Evolutionary conservation across 2,113 vertebrate genomes (phyloP), one percentile per base, ranked within the genome.

Genomic region (Hymenochirus boettgeri): DNA sequence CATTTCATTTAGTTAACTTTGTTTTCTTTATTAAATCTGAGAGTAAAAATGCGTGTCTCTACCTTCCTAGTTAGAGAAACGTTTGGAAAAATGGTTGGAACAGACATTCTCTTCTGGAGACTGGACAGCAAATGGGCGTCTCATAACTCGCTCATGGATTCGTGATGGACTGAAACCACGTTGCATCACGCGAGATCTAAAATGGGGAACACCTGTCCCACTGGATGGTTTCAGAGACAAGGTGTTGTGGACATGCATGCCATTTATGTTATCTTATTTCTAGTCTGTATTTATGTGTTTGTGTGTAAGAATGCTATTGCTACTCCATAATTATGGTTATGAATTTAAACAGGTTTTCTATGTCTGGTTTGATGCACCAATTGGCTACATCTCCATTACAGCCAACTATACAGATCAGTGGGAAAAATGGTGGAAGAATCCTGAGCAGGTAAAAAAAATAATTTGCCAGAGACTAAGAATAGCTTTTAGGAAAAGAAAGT

Each of bases 341-440:
- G 10, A 70, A 21, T 47, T 2, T 25, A 21, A 64, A 9, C 61
- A 99, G 96, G 96, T 99, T 62, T 99, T 99, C 72, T 99, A 99
- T 0, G 96, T 99, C 57, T 99, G 96, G 96, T 99, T 97, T 37
- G 96, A 99, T 0, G 96, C 96, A 55, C 94, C 94, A 8, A 92
- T 99, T 65, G 96, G 96, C 61, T 99, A 99, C 71, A 58, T 99
- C 61, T 99, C 96, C 57, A 97, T 99, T 67, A 95, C 94, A 0
- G 95, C 96, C 72, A 95, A 88, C 82, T 99, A 99, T 80, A 98
- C 95, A 0, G 84, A 88, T 3, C 79, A 97, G 24, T 99, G 96
- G 96, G 93, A 98, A 74, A 86, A 75, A 15, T 99, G 96, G 96
- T 99, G 96, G 96, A 98, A 99, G 81, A 99, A 98, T 76, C 94